Base-by-base conservation (phyloP, 2,797 vertebrate genomes). In the Serranus cabrilla region DNA sequence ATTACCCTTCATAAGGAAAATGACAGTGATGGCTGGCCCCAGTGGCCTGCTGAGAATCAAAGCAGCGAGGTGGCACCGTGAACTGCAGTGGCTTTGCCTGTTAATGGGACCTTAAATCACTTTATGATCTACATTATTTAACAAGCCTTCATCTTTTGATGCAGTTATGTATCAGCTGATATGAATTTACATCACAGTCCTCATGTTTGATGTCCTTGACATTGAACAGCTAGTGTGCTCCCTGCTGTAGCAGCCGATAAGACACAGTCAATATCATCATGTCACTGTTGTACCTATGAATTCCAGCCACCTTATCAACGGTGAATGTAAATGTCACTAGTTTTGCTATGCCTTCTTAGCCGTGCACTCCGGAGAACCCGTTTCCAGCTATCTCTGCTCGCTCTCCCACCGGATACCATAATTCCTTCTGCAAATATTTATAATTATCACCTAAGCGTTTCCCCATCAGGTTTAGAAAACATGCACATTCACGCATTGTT, bases 91-190 rank as follows among this genome's bases (percentile, higher is more conserved):
- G 50, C 71, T 50, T 21, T 49, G 69, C 73, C 60, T 76, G 69
- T 79, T 89, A 91, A 88, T 74, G 59, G 63, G 47, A 74, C 74
- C 76, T 84, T 86, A 85, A 86, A 87, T 86, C 88, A 62, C 57
- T 78, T 83, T 79, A 66, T 71, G 74, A 75, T 71, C 69, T 77
- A 58, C 86, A 87, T 90, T 88, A 89, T 88, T 88, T 81, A 89
- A 85, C 77, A 82, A 64, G 68, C 74, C 69, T 54, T 69, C 78
- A 43, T 74, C 72, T 74, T 71, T 76, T 83, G 69, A 86, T 82
- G 74, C 79, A 60, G 68, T 79, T 80, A 79, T 83, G 78, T 64
- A 78, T 87, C 58, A 25, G 71, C 68, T 73, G 47, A 76, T 73
- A 50, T 62, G 64, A 46, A 87, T 87, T 90, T 86, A 64, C 80